These are phyloP conservation scores for Myzus persicae DNA, from an alignment of 1,140 invertebrate genomes.

Conservation along the genomic window DNA sequence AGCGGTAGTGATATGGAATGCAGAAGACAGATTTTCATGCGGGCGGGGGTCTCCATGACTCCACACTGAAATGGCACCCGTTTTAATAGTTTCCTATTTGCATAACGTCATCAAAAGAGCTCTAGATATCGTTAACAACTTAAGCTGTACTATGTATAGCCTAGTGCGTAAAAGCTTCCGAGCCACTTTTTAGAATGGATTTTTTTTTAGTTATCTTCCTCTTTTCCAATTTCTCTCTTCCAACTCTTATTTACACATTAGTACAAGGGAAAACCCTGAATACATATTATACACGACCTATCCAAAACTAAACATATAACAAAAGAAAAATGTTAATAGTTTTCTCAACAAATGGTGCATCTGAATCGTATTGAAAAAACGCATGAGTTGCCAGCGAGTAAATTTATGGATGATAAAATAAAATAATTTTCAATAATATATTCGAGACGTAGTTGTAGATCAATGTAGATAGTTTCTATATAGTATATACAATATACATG, in stretches of 20 bases:
- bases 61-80: slow-evolving; percentile 15
- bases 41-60: neutral
- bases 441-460: neutral
- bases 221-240: neutral
- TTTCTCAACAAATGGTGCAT: neutral
- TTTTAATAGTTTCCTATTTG: slow-evolving; percentile 57
- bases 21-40: neutral
- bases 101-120: slow-evolving; percentile 53
- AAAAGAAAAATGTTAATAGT: neutral
- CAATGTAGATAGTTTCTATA: neutral
- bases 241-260: neutral
- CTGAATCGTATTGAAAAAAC: neutral
- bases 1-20: neutral
- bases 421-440: neutral
- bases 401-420: neutral
- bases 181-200: neutral
- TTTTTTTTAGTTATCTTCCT: neutral
- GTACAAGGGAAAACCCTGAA: neutral
- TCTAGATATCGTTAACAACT: slow-evolving; percentile 55
- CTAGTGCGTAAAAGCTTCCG: neutral
- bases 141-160: neutral
- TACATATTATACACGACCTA: neutral
- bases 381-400: neutral
- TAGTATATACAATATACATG: neutral
- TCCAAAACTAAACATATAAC: neutral